Percentiles rank a stretch among this genome's conserved stretches.
Evolutionary conservation across 1,140 invertebrate species (phyloP).

Genomic region (Stenopsyche tienmushanensis): DNA sequence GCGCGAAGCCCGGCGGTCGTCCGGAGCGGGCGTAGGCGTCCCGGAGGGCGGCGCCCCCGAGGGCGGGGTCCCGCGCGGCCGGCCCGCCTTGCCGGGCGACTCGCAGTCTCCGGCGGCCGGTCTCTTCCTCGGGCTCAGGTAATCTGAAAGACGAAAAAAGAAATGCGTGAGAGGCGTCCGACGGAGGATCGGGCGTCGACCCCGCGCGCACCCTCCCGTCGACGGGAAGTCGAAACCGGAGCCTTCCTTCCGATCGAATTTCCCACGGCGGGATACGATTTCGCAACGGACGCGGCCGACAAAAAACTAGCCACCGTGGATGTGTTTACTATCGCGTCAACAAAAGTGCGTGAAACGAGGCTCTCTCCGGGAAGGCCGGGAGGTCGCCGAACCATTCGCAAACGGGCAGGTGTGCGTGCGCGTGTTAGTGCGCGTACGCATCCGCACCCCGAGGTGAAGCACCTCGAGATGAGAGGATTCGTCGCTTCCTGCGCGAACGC

Average conservation of each 20-base stretch:
- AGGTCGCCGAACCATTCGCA: conserved; percentile 6
- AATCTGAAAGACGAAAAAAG: conserved; percentile 35
- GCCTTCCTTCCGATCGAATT: too few species aligned
- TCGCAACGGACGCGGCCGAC: too few species aligned
- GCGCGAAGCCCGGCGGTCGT: too few species aligned
- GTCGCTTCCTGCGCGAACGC: conserved; percentile 4
- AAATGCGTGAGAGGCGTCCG: too few species aligned
- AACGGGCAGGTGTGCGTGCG: conserved; percentile 7
- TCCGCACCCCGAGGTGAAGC: not conserved
- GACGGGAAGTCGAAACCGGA: not conserved
- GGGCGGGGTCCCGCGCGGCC: not conserved
- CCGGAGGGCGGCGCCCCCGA: not conserved
- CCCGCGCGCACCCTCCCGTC: not conserved
- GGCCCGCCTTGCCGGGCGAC: not conserved
- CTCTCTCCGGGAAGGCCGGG: not conserved
- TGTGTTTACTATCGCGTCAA: too few species aligned
- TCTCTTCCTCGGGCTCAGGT: conserved; percentile 27
- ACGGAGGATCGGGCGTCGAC: not conserved
- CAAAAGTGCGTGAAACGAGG: too few species aligned
- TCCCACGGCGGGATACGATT: too few species aligned
- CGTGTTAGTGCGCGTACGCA: not conserved
- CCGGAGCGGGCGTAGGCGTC: not conserved
- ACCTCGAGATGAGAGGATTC: not conserved
- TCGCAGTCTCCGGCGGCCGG: conserved; percentile 8
- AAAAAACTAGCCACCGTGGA: too few species aligned